Percentiles rank a stretch among this genome's conserved stretches.
Conservation (phyloP, 2,888 invertebrate species). For the Drosophila neutralis region DNA sequence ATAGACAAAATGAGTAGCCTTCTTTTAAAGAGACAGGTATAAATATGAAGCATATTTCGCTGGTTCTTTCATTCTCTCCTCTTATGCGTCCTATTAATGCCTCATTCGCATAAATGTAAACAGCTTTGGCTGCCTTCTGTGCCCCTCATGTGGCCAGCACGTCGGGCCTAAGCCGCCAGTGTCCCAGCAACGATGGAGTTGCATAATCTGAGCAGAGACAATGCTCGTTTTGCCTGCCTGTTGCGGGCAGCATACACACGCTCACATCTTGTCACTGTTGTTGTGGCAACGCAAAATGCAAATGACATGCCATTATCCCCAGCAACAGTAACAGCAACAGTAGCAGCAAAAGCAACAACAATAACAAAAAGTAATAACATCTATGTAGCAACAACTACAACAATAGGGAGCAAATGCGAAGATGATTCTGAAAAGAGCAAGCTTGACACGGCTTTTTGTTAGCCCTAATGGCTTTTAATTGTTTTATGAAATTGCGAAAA, state of each 20-base stretch:
- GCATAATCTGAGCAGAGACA: conserved; percentile 31
- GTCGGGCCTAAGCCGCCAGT: conserved; percentile 10
- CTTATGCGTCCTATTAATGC: conserved; percentile 54
- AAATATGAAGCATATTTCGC: neutral
- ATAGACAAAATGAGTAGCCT: neutral
- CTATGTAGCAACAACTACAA: conserved; percentile 14
- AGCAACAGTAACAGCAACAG: conserved; percentile 1
- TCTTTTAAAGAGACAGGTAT: neutral
- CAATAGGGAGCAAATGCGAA: conserved; percentile 31
- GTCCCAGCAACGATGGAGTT: conserved; percentile 27
- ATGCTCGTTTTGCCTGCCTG: conserved; percentile 23
- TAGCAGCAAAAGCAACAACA: conserved; percentile 4
- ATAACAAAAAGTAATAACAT: conserved; percentile 17
- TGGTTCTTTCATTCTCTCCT: neutral
- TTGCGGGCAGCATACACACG: conserved; percentile 21
- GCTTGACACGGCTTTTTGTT: conserved; percentile 63
- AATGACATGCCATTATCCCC: conserved; percentile 71
- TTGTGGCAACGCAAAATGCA: conserved; percentile 65
- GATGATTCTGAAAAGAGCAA: conserved; percentile 46
- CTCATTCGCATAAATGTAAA: conserved; percentile 33
- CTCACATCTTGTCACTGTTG: conserved; percentile 35
- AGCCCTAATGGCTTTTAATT: conserved; percentile 78
- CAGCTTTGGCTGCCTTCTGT: conserved; percentile 18
- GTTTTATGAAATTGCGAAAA: conserved; percentile 75
- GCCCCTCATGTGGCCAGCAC: neutral